phyloP scores from a whole-genome alignment of 2,888 invertebrate genomes.

The Lasioglossum villosulum region DNA sequence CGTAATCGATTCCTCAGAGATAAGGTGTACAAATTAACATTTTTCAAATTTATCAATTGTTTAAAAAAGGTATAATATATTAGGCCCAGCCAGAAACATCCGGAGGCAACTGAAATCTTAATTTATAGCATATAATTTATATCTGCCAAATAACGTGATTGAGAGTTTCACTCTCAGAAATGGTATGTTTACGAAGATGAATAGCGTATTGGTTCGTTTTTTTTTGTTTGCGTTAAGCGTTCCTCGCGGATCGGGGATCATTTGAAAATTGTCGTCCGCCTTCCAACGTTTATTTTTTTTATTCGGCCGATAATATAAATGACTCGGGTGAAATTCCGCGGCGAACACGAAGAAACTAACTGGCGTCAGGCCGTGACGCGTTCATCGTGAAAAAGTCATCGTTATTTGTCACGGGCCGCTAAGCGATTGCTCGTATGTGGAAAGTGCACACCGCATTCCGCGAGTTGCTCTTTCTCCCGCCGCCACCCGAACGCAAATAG shows the following conservation, averaged over 20 bases:
- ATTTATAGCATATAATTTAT: no score
- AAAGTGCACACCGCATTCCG: conserved; percentile 43
- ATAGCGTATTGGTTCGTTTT: background rate
- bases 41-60: no score
- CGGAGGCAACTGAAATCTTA: no score
- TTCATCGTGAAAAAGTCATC: conserved; percentile 54
- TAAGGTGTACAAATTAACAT: no score
- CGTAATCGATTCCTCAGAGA: no score
- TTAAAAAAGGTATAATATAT: no score
- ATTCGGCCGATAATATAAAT: conserved; percentile 31
- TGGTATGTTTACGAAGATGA: background rate
- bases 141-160: no score
- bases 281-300: background rate
- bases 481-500: conserved; percentile 55
- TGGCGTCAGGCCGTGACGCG: conserved; percentile 25
- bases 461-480: conserved; percentile 17
- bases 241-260: background rate
- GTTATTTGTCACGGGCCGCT: conserved; percentile 66
- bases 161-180: no score
- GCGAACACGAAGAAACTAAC: conserved; percentile 36
- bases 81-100: no score
- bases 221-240: background rate
- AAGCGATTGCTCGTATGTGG: conserved; percentile 62
- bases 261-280: background rate
- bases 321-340: conserved; percentile 34